A percentile compares a stretch with the other conserved stretches of the same genome.
phyloP scores from a whole-genome alignment of 2,888 invertebrate species.

The Brachypterus glaber region DNA sequence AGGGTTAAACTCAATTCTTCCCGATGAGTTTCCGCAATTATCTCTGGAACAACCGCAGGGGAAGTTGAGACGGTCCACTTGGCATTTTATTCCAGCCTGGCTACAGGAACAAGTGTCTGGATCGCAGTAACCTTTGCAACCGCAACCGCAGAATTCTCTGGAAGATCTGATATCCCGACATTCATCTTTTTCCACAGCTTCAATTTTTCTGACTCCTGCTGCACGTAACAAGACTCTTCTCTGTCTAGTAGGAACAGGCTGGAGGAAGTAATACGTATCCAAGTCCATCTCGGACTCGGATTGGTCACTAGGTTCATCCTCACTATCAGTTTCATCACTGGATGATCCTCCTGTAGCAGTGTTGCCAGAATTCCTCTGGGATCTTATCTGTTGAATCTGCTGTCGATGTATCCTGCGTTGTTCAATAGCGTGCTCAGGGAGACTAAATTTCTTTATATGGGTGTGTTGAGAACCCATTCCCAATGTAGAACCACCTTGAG shows the following conservation, averaged over 20 bases:
- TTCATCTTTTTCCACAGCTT: conserved; percentile 86
- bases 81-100: conserved; percentile 91
- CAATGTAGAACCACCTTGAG: conserved; percentile 81
- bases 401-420: conserved; percentile 79
- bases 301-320: conserved; percentile 72
- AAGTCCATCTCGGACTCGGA: conserved; percentile 78
- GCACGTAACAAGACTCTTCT: conserved; percentile 77
- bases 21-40: conserved; percentile 85
- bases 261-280: conserved; percentile 81
- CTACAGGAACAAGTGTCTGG: conserved; percentile 94
- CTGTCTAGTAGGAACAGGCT: conserved; percentile 88
- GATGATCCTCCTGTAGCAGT: conserved; percentile 51
- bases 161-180: conserved; percentile 87
- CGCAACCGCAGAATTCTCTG: conserved; percentile 88
- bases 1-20: conserved; percentile 94
- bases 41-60: conserved; percentile 95
- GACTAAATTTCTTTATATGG: conserved; percentile 66
- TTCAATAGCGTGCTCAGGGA: conserved; percentile 82
- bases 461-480: conserved; percentile 78
- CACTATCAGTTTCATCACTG: conserved; percentile 76
- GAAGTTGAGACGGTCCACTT: conserved; percentile 91
- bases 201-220: conserved; percentile 91
- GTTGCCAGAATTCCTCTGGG: conserved; percentile 50
- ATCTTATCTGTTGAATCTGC: conserved; percentile 60
- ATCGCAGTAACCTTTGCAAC: conserved; percentile 87